Base-by-base conservation (phyloP, 2,888 invertebrate genomes). In the Drosophila rubida region DNA sequence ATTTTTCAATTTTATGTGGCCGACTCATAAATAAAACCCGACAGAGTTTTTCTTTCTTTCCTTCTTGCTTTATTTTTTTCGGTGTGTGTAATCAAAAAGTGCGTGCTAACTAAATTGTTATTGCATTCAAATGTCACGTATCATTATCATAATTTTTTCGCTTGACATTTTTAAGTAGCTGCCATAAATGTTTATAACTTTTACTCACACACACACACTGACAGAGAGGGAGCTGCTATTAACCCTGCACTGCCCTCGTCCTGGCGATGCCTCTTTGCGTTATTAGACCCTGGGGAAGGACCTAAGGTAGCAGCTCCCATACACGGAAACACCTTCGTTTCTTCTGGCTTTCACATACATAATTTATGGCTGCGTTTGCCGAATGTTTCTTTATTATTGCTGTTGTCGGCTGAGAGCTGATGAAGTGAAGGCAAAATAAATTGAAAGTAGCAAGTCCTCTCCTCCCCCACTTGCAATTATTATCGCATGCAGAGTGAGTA, bases 101-200 rank as follows among this genome's bases (percentile, higher is more conserved):
- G 83, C 65, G 86, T 81, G 87, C 88, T 84, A 88, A 83, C 83
- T 83, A 83, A 83, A 83, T 88, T 88, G 84, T 83, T 88, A 88
- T 83, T 88, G 83, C 83, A 87, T 83, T 88, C 88, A 84, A 87
- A 88, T 83, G 83, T 83, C 83, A 88, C 83, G 83, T 83, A 88
- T 84, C 83, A 83, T 83, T 83, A 88, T 88, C 88, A 83, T 83
- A 83, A 87, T 83, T 83, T 83, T 83, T 83, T 83, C 84, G 81
- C 81, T 73, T 83, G 83, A 88, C 83, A 88, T 83, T 83, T 83
- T 83, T 83, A 88, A 83, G 83, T 83, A 83, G 87, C 83, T 87
- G 88, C 83, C 88, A 83, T 83, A 88, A 83, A 83, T 87, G 88
- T 83, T 83, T 86, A 83, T 83, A 88, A 83, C 83, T 86, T 88